Base-by-base conservation (phyloP, 2,888 invertebrate species). In the Trichogramma evanescens region DNA sequence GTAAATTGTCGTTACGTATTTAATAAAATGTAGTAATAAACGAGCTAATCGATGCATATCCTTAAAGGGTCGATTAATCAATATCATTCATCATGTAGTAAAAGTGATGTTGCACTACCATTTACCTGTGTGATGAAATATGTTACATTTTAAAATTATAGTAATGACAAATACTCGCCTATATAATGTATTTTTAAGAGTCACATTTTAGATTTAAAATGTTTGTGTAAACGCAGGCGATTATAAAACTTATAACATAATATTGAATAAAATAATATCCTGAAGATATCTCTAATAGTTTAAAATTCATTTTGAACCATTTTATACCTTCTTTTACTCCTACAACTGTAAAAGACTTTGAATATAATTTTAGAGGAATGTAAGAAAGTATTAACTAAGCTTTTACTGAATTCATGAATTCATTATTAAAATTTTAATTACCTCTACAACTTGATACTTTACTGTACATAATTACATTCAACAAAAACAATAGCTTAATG, bases 221-320 rank as follows among this genome's bases (percentile, higher is more conserved):
- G 65, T 49, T 67, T 58, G 66, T 54, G 26, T 26, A 26, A 64
- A 66, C 61, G 65, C 64, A 69, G 65, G 65, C 58, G 68, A 63
- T 63, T 66, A 66, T 62, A 65, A 65, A 66, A 63, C 64, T 26
- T 26, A 26, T 26, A 26, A 2, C 26, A 26, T 26, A 26, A 65
- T 70, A 70, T 60, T 65, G 59, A 72, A 72, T 72, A 72, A 70
- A 61, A 70, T 64, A 62, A 66, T 68, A 68, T 66, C 63, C 64
- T 67, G 62, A 64, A 53, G 58, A 56, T 45, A 55, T n/a, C 5
- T 41, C 40, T 56, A 59, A 61, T 42, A 38, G 41, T 38, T 45
- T 42, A 46, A 46, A 46, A 42, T 41, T 6, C 42, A 40, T 56
- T 8, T 6, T 40, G 39, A 39, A 4, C 39, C 39, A 13, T 54